phyloP scores from a whole-genome alignment of 2,797 vertebrate species.

The Syngnathus acus region DNA sequence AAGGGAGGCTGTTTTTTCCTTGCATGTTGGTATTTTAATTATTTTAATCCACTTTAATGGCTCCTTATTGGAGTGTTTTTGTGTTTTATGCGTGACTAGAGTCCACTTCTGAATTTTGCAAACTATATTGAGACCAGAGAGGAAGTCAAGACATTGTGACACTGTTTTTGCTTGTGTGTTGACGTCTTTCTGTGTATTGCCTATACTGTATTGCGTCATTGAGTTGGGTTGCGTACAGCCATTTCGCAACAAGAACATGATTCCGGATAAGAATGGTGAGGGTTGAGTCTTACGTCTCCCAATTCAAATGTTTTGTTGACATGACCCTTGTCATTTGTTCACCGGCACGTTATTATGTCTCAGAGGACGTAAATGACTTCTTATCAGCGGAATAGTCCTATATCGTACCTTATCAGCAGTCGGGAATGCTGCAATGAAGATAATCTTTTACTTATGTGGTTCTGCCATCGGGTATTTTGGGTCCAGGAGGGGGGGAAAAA shows the following conservation, averaged over 20 bases:
- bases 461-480: not conserved
- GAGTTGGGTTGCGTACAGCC: not conserved
- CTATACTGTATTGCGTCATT: not conserved
- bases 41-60: not conserved
- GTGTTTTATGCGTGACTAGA: not conserved
- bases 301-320: slow-evolving; percentile 2
- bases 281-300: not conserved
- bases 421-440: not conserved
- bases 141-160: not conserved
- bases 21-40: not conserved
- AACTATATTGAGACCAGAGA: not conserved
- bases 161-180: not conserved
- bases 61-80: not conserved
- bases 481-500: slow-evolving; percentile 10
- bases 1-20: not conserved
- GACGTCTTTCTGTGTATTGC: not conserved
- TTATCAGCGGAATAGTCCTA: not conserved
- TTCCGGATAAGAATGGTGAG: not conserved
- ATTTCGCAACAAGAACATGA: not conserved
- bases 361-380: not conserved
- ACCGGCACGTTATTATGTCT: slow-evolving; percentile 12
- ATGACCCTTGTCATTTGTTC: not conserved
- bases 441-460: not conserved
- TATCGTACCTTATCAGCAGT: not conserved
- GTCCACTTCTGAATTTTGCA: not conserved